A percentile compares a stretch with the other conserved stretches of the same genome.
These are phyloP conservation scores for Seriola rivoliana DNA, from an alignment of 2,113 vertebrate species.

Conservation along the genomic window DNA sequence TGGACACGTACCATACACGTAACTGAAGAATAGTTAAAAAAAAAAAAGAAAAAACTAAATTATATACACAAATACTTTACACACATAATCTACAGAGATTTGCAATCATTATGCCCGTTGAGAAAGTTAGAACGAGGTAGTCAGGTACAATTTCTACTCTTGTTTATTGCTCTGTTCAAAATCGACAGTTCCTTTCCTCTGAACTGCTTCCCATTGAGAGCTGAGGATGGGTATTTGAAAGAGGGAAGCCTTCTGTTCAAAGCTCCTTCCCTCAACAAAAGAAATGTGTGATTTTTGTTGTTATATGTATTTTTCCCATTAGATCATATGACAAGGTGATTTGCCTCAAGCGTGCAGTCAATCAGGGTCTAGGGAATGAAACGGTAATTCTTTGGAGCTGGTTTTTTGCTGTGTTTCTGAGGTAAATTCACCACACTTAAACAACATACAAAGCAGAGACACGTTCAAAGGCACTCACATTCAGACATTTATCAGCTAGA, in stretches of 20 bases:
- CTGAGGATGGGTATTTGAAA: slow-evolving; percentile 27
- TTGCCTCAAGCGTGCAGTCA: slow-evolving; percentile 41
- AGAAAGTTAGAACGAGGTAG: not conserved
- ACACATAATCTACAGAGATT: not conserved
- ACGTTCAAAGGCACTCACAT: not conserved
- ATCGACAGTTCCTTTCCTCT: slow-evolving; percentile 17
- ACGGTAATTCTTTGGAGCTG: not conserved
- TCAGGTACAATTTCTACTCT: not conserved
- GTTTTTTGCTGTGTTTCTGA: slow-evolving; percentile 11
- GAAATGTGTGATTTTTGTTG: slow-evolving; percentile 6
- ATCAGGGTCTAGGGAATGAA: slow-evolving; percentile 33
- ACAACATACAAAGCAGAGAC: slow-evolving; percentile 10
- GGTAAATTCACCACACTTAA: slow-evolving; percentile 16
- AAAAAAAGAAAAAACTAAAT: not conserved
- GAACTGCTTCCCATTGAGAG: slow-evolving; percentile 14
- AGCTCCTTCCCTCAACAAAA: slow-evolving; percentile 6
- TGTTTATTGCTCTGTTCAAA: slow-evolving; percentile 30
- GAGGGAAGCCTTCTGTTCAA: slow-evolving; percentile 32
- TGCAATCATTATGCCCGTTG: slow-evolving; percentile 1
- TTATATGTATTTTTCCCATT: slow-evolving; percentile 26
- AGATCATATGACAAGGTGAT: slow-evolving; percentile 38
- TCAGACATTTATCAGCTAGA: slow-evolving; percentile 1
- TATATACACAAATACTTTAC: not conserved
- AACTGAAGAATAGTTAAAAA: not conserved
- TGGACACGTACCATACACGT: not conserved